phyloP scores from a whole-genome alignment of 2,113 vertebrate species.

The Microcebus lehilahytsara region DNA sequence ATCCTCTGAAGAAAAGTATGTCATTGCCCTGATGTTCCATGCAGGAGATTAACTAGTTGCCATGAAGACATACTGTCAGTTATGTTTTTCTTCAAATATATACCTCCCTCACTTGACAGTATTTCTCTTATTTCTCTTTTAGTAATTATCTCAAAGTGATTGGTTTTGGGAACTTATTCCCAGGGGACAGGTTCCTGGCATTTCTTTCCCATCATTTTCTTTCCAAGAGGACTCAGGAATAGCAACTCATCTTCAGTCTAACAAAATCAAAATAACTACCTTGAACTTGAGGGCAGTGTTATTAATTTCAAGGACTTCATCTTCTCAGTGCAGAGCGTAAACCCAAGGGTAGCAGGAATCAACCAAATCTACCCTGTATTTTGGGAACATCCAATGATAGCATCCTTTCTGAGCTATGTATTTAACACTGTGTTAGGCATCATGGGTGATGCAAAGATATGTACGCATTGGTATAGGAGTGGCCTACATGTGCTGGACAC shows the following conservation, averaged over 20 bases:
- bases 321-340: not conserved
- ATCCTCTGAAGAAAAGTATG: not conserved
- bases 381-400: not conserved
- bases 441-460: not conserved
- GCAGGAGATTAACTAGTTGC: constrained; percentile 21
- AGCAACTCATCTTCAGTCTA: constrained; percentile 25
- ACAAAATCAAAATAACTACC: constrained; percentile 38
- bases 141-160: constrained; percentile 54
- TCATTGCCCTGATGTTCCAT: not conserved
- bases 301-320: constrained; percentile 33
- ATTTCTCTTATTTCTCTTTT: constrained; percentile 44
- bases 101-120: not conserved
- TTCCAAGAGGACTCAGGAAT: not conserved
- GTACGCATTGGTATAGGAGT: not conserved
- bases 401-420: not conserved
- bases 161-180: constrained; percentile 38
- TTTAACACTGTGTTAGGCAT: not conserved
- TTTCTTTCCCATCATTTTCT: constrained; percentile 15
- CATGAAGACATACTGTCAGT: constrained; percentile 7
- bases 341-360: not conserved
- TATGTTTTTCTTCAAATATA: constrained; percentile 55
- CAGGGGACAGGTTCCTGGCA: not conserved
- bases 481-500: not conserved
- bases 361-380: not conserved
- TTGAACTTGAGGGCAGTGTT: constrained; percentile 35